A percentile compares a stretch with the other conserved stretches of the same genome.
These are phyloP conservation scores for Bursaphelenchus mucronatus DNA, from an alignment of 1,140 invertebrate genomes.

Conservation along the genomic window DNA sequence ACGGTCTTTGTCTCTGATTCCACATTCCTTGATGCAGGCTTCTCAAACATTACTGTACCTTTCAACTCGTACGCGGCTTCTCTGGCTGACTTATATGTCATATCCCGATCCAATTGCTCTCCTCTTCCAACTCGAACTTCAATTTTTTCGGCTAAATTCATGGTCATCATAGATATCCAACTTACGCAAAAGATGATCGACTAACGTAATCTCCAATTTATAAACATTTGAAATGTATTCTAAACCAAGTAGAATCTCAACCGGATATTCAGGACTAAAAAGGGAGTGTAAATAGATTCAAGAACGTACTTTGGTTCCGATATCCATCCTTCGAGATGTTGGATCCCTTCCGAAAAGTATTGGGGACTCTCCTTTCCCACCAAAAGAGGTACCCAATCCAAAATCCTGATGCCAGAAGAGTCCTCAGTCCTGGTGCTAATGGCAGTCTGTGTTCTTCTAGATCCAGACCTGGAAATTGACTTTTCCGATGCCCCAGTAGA, in stretches of 20 bases:
- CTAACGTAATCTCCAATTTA: not conserved
- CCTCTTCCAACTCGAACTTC: slow-evolving; percentile 3
- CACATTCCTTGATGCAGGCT: not conserved
- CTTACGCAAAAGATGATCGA: not conserved
- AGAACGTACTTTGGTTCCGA: slow-evolving; percentile 4
- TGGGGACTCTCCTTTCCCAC: slow-evolving; percentile 10
- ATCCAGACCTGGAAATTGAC: too few relatives aligned
- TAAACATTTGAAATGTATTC: slow-evolving; percentile 4
- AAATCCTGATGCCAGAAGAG: not conserved
- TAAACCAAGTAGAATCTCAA: slow-evolving; percentile 11
- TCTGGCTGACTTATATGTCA: slow-evolving; percentile 9
- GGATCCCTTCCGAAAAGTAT: slow-evolving; percentile 11
- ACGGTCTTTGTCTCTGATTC: slow-evolving; percentile 5
- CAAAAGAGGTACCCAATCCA: slow-evolving; percentile 11
- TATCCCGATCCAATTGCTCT: not conserved
- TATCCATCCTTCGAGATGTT: slow-evolving; percentile 16
- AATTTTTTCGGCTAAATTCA: slow-evolving; percentile 13
- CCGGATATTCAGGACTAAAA: slow-evolving; percentile 13
- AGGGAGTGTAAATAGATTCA: not conserved
- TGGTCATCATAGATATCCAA: not conserved
- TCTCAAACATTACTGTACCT: not conserved
- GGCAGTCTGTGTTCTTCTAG: too few relatives aligned
- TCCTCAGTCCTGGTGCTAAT: too few relatives aligned
- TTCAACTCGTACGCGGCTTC: not conserved
- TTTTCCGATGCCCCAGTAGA: too few relatives aligned